These are phyloP conservation scores for Athalia rosae DNA, from an alignment of 2,888 invertebrate genomes.

Conservation along the genomic window DNA sequence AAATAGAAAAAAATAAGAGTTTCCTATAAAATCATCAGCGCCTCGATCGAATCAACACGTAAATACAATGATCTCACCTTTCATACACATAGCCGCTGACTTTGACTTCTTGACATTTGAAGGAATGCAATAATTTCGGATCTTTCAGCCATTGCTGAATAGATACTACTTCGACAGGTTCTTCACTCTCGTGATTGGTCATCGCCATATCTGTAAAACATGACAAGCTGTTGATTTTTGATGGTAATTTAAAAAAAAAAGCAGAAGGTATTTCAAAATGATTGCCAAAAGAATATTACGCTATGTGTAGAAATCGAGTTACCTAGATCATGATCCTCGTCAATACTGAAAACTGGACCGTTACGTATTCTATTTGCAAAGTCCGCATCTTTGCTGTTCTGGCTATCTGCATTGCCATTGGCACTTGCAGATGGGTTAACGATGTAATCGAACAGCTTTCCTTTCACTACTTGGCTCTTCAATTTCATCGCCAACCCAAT, in stretches of 20 bases:
- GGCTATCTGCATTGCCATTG: slow-evolving; percentile 83
- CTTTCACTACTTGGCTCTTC: slow-evolving; percentile 94
- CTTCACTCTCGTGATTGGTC: slow-evolving; percentile 75
- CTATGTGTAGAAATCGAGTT: neutral
- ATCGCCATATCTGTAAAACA: slow-evolving; percentile 68
- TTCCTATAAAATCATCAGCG: neutral
- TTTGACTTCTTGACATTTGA: slow-evolving; percentile 94
- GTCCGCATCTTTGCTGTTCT: slow-evolving; percentile 85
- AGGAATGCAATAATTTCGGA: slow-evolving; percentile 89
- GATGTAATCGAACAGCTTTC: slow-evolving; percentile 93
- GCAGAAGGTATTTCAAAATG: neutral
- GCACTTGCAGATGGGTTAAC: slow-evolving; percentile 85
- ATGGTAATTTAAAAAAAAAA: neutral
- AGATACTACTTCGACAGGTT: slow-evolving; percentile 86
- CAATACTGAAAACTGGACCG: slow-evolving; percentile 95
- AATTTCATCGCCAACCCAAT: slow-evolving; percentile 91
- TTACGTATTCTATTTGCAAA: slow-evolving; percentile 86
- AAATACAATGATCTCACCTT: slow-evolving; percentile 70
- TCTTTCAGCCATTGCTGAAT: slow-evolving; percentile 88
- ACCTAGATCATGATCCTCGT: slow-evolving; percentile 86
- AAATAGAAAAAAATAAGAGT: neutral
- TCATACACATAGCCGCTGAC: slow-evolving; percentile 92
- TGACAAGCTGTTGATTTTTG: neutral
- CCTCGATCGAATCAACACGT: too few relatives aligned
- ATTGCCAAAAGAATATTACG: too few relatives aligned